Evolutionary conservation across 2,888 invertebrate genomes (phyloP), one percentile per base, ranked within the genome.

Genomic region (Glaucopsyche alexis): DNA sequence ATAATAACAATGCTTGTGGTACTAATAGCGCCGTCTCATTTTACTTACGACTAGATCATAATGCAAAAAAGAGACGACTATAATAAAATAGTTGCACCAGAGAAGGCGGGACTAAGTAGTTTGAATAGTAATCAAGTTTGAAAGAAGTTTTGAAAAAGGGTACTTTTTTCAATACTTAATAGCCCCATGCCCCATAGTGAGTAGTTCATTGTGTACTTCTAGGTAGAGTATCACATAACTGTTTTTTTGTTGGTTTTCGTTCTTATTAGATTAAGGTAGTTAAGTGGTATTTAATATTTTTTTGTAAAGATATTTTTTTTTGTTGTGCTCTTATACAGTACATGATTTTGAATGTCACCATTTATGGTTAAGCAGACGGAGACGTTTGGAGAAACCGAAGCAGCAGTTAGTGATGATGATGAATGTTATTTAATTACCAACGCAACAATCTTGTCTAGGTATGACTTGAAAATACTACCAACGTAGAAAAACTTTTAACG

Each of bases 61-160:
- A 79, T 55, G 83, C 60, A 76, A 79, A 84, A 91, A 79, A 73
- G 86, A 80, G 89, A 88, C 72, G 74, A 76, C 3, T 78, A 77
- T 81, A 85, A 55, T 49, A 76, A 71, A 80, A 77, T 77, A 42
- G 77, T 76, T 85, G 75, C 83, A 79, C 78, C 75, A 76, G 73
- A 78, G 78, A 78, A 81, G 87, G 90, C 90, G 92, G 85, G 87
- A 82, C 82, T 81, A 81, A 85, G 89, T 91, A 91, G 90, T 91
- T 89, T 79, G 83, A 82, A 86, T 90, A 90, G 89, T 88, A 85
- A 85, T 83, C 82, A 88, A 91, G 87, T 91, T 92, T 85, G 82
- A 85, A 91, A 91, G 91, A 92, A 92, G 88, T 92, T 91, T 69
- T 86, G 80, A 84, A 89, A 90, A 88, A 87, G 91, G 87, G 88